Conservation (phyloP, 2,888 invertebrate species). For the Polia nebulosa region DNA sequence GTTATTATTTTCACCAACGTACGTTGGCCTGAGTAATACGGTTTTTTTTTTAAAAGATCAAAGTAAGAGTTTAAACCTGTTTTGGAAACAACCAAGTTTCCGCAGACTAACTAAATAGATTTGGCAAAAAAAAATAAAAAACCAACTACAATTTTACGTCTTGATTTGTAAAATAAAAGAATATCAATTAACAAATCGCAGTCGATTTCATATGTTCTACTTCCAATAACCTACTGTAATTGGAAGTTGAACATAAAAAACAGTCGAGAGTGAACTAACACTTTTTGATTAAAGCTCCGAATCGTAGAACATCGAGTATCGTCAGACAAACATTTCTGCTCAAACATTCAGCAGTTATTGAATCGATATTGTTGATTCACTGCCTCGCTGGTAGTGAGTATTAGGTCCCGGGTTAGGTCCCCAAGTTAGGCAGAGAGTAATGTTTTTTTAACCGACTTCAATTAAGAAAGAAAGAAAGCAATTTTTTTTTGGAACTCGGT, state of each 20-base stretch:
- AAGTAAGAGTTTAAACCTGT: too few species aligned
- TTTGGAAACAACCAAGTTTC: too few species aligned
- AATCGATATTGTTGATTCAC: slow-evolving; percentile 14
- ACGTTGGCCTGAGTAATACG: too few species aligned
- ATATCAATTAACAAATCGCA: slow-evolving; percentile 8
- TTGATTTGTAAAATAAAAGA: not conserved
- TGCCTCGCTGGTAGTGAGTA: not conserved
- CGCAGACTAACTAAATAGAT: too few species aligned
- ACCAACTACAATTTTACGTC: too few species aligned
- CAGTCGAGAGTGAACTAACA: slow-evolving; percentile 19
- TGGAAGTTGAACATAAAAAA: slow-evolving; percentile 28
- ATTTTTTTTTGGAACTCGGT: not conserved
- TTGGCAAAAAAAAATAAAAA: too few species aligned
- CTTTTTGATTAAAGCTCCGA: slow-evolving; percentile 38
- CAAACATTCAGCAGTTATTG: slow-evolving; percentile 25
- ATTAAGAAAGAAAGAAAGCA: not conserved
- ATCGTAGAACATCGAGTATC: slow-evolving; percentile 14
- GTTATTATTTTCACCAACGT: too few species aligned
- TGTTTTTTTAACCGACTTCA: too few species aligned
- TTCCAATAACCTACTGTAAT: too few species aligned
- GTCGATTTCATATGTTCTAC: slow-evolving; percentile 11
- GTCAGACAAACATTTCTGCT: slow-evolving; percentile 20
- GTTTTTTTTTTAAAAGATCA: too few species aligned
- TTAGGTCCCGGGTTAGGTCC: not conserved
- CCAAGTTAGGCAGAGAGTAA: not conserved